A percentile compares a stretch with the other conserved stretches of the same genome.
These are phyloP conservation scores for Scalopus aquaticus DNA, from an alignment of 2,113 vertebrate genomes.

Conservation along the genomic window DNA sequence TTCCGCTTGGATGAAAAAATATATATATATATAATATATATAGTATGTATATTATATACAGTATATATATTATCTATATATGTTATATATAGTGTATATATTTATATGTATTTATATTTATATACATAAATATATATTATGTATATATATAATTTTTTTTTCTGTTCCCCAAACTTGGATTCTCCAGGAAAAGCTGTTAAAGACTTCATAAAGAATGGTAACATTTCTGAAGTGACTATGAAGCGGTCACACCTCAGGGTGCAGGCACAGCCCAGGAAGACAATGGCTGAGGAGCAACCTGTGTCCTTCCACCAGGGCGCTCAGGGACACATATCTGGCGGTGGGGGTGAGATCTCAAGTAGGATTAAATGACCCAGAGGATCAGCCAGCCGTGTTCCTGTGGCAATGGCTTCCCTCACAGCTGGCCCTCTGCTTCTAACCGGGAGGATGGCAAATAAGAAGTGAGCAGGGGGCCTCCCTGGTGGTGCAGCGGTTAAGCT, in stretches of 20 bases:
- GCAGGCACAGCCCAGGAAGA: fast-evolving
- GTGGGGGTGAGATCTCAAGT: too few species aligned
- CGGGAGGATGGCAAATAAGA: not conserved
- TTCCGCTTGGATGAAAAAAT: not conserved
- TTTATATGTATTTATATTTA: too few species aligned
- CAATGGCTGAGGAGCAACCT: too few species aligned
- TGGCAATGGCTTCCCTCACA: not conserved
- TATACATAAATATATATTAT: too few species aligned
- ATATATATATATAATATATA: too few species aligned
- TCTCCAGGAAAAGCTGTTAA: not conserved
- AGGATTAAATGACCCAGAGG: not conserved
- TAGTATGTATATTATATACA: too few species aligned
- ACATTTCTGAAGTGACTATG: not conserved
- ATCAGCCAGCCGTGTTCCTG: fast-evolving
- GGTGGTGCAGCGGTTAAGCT: too few species aligned
- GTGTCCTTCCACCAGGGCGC: fast-evolving
- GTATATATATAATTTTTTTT: too few species aligned
- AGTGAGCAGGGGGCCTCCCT: not conserved
- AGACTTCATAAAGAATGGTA: not conserved
- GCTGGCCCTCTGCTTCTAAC: not conserved
- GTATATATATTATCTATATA: too few species aligned
- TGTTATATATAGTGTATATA: too few species aligned
- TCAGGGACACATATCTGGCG: not conserved
- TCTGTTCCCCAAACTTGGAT: constrained; percentile 39
- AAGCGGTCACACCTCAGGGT: not conserved